Percentiles rank a stretch among this genome's conserved stretches.
phyloP scores from a whole-genome alignment of 64 coral and sea anemone genomes.

The Acropora tenuis region DNA sequence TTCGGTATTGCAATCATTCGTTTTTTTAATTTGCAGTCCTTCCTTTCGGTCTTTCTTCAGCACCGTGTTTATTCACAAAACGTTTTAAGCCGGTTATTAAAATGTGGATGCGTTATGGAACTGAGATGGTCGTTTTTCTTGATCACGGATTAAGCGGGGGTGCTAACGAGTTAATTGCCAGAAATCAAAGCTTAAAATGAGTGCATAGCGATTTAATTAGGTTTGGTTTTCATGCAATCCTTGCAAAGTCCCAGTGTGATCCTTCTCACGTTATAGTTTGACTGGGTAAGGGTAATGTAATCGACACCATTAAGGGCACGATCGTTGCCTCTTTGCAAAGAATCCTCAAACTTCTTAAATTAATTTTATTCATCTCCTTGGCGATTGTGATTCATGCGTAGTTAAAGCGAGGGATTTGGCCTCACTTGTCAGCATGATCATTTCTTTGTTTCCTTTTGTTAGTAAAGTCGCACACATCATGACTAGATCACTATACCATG shows the following conservation, averaged over 20 bases:
- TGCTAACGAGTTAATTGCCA: not conserved
- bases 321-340: not conserved
- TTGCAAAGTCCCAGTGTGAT: slow-evolving; percentile 53
- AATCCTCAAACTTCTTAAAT: not conserved
- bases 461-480: not conserved
- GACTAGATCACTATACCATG: not conserved
- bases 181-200: slow-evolving; percentile 15
- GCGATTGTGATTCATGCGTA: not conserved
- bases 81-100: slow-evolving; percentile 37
- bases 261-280: not conserved
- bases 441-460: not conserved
- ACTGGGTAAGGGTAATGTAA: too few relatives aligned
- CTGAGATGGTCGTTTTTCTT: slow-evolving; percentile 43
- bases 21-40: slow-evolving; percentile 44
- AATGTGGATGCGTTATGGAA: slow-evolving; percentile 5
- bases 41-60: slow-evolving; percentile 4
- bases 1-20: not conserved
- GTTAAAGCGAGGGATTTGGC: not conserved
- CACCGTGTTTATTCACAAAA: slow-evolving; percentile 66
- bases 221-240: slow-evolving; percentile 47
- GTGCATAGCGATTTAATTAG: slow-evolving; percentile 60
- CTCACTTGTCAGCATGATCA: not conserved
- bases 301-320: not conserved
- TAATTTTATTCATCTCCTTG: not conserved
- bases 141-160: slow-evolving; percentile 45